Evolutionary conservation across 2,797 vertebrate species (phyloP).

Genomic region (Furcifer pardalis): DNA sequence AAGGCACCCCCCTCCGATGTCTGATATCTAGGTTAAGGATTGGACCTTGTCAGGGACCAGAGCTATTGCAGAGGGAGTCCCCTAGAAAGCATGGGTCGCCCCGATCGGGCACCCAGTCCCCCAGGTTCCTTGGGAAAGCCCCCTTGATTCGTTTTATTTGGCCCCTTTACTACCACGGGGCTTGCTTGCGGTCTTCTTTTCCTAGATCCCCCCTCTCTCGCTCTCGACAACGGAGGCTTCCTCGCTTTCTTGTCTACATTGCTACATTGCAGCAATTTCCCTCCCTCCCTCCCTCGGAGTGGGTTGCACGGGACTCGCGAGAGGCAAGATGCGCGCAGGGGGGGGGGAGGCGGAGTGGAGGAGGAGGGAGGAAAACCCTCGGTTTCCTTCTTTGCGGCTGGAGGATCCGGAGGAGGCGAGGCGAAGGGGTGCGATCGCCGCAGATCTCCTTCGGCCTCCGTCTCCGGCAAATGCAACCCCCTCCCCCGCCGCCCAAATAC

Average conservation of each 20-base stretch:
- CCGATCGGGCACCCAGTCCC: neutral
- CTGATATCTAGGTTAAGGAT: too few relatives aligned
- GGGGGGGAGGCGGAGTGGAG: slow-evolving; percentile 52
- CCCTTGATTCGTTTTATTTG: neutral
- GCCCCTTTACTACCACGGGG: too few relatives aligned
- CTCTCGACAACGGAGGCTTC: neutral
- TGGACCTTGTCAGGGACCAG: neutral
- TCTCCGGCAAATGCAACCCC: neutral
- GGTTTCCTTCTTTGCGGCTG: slow-evolving; percentile 52
- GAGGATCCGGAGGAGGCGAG: slow-evolving; percentile 40
- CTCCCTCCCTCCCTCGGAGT: slow-evolving; percentile 52
- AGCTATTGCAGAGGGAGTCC: neutral
- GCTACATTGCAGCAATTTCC: slow-evolving; percentile 74
- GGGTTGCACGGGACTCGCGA: slow-evolving; percentile 69
- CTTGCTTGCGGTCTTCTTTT: neutral
- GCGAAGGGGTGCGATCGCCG: slow-evolving; percentile 54
- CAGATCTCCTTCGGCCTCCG: slow-evolving; percentile 33
- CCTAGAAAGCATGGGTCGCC: neutral
- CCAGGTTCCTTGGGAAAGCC: too few relatives aligned
- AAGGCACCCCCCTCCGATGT: too few relatives aligned
- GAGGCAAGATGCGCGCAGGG: slow-evolving; percentile 40
- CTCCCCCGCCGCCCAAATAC: too few relatives aligned
- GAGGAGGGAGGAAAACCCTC: slow-evolving; percentile 28
- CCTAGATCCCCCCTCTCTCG: neutral
- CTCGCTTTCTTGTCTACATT: slow-evolving; percentile 49